Evolutionary conservation across 2,888 invertebrate genomes (phyloP), one percentile per base, ranked within the genome.

Genomic region (Meganola albula): DNA sequence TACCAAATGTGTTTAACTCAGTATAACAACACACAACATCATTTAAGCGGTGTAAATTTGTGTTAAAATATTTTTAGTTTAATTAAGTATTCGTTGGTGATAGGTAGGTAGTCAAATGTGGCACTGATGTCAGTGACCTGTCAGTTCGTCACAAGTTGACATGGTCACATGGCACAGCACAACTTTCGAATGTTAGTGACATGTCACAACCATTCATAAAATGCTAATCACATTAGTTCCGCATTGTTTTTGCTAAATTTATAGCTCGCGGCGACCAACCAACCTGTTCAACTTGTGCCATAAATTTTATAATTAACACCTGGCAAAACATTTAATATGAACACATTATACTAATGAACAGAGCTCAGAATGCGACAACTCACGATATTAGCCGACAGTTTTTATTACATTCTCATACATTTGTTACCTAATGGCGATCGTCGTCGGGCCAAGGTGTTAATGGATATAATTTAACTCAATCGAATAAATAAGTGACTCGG

Each of bases 211-310:
- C 71, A 72, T 75, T 74, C 72, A 76, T 78, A 76, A 78, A 77
- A 79, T 74, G 75, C 64, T 71, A 78, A 78, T 78, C 51, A 38
- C 56, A 61, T 70, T 65, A 67, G 72, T 72, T 72, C 64, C 70
- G 71, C 66, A 65, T 75, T 69, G 69, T 73, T 73, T 66, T 64
- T 61, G 69, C 71, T 67, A 69, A 74, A 75, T 69, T 72, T 72
- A 77, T 74, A 44, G 64, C 63, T 54, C 53, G 55, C 43, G 58
- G 64, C 65, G 52, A 61, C 57, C 58, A 49, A 52, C 52, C 59
- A 58, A 64, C 60, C 53, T 58, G 63, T 60, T 63, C 61, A 49
- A 55, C 53, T 53, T 53, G 48, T 58, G 49, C 53, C 56, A 63
- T 66, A 62, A 57, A 61, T 62, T 66, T 60, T 58, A 66, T 73